phyloP scores from a whole-genome alignment of 2,888 invertebrate species.

The Cantharis flavilabris region DNA sequence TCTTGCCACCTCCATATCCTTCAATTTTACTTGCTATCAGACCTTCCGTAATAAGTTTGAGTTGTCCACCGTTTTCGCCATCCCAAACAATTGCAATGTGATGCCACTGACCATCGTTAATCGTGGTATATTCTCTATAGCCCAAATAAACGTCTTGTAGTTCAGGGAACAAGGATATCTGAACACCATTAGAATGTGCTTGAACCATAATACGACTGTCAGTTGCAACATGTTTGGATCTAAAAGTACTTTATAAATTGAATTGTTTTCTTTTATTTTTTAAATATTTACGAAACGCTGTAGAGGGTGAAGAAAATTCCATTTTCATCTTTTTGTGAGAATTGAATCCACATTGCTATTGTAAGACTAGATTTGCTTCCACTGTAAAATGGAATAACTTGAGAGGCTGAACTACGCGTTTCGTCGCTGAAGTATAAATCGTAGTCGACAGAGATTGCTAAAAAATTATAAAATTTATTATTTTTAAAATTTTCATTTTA shows the following conservation, averaged over 20 bases:
- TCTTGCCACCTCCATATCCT: slow-evolving; percentile 83
- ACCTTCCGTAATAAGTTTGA: slow-evolving; percentile 93
- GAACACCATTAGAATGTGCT: slow-evolving; percentile 91
- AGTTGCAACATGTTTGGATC: slow-evolving; percentile 77
- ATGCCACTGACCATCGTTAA: slow-evolving; percentile 97
- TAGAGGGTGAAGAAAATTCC: slow-evolving; percentile 94
- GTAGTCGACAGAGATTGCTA: slow-evolving; percentile 97
- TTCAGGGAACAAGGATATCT: slow-evolving; percentile 87
- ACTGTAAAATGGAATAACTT: slow-evolving; percentile 89
- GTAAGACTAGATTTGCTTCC: slow-evolving; percentile 79
- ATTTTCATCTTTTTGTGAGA: slow-evolving; percentile 86
- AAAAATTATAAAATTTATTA: slow-evolving; percentile 45
- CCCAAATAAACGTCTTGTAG: slow-evolving; percentile 87
- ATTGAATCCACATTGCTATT: slow-evolving; percentile 96
- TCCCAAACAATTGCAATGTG: slow-evolving; percentile 96
- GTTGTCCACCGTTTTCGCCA: slow-evolving; percentile 80
- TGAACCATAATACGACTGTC: slow-evolving; percentile 83
- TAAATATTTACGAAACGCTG: slow-evolving; percentile 73
- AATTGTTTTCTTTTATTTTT: neutral
- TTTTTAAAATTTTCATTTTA: neutral
- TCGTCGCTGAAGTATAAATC: slow-evolving; percentile 95
- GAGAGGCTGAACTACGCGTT: slow-evolving; percentile 86
- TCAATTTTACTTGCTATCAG: slow-evolving; percentile 91
- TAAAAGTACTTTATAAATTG: slow-evolving; percentile 49
- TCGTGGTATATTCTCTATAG: slow-evolving; percentile 88